These are phyloP conservation scores for Abrostola triplasia DNA, from an alignment of 2,888 invertebrate species.

Conservation along the genomic window DNA sequence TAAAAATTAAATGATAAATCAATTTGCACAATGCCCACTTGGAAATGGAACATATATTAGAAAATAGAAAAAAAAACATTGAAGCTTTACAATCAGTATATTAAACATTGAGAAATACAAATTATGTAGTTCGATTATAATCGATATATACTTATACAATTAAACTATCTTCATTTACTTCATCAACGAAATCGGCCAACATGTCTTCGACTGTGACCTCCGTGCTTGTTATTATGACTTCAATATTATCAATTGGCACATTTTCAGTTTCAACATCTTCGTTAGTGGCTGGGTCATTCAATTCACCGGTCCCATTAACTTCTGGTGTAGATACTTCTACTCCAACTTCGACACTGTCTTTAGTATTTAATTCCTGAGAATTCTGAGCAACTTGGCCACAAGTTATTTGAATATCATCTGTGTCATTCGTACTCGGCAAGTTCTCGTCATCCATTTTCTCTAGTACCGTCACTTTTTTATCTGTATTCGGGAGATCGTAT, in stretches of 20 bases:
- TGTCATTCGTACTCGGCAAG: constrained; percentile 78
- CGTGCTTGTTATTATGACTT: constrained; percentile 50
- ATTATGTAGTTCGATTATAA: constrained; percentile 5
- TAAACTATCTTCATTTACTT: constrained; percentile 72
- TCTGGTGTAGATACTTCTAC: constrained; percentile 56
- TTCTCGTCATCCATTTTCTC: constrained; percentile 78
- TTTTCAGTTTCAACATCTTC: constrained; percentile 49
- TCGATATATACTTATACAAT: constrained; percentile 30
- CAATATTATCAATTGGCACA: constrained; percentile 48
- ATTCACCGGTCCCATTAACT: constrained; percentile 62
- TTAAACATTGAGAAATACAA: background rate
- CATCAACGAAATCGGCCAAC: constrained; percentile 85
- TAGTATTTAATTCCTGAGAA: constrained; percentile 67
- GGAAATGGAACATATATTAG: too few species aligned
- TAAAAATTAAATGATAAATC: too few species aligned
- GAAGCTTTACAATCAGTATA: constrained; percentile 30
- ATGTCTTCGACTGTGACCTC: constrained; percentile 77
- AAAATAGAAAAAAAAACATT: too few species aligned
- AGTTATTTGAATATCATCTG: constrained; percentile 81
- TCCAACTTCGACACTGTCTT: constrained; percentile 32
- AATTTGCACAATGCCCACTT: too few species aligned
- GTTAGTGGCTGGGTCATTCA: constrained; percentile 42
- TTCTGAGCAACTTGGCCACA: constrained; percentile 73
- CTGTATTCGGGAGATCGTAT: constrained; percentile 71
- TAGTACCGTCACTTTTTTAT: constrained; percentile 63